Evolutionary conservation across 2,888 invertebrate species (phyloP).

Genomic region (Nephrocerus scutellatus): DNA sequence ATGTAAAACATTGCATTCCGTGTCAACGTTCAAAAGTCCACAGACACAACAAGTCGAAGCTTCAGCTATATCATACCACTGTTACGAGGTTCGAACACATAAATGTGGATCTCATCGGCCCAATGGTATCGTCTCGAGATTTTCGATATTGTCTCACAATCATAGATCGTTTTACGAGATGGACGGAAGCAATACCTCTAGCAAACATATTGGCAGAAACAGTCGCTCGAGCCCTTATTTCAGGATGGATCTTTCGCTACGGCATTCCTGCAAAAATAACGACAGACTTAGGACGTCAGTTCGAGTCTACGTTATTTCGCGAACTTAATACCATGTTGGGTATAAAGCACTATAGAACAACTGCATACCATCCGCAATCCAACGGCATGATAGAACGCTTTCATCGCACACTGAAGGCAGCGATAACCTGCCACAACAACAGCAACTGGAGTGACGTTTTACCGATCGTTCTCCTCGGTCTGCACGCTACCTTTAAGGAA

Average conservation of each 20-base stretch:
- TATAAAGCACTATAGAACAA: constrained; percentile 27
- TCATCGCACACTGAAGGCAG: constrained; percentile 39
- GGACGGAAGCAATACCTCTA: constrained; percentile 27
- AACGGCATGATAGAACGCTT: constrained; percentile 43
- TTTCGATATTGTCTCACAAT: constrained; percentile 34
- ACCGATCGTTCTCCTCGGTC: too few relatives aligned
- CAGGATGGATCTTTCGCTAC: constrained; percentile 42
- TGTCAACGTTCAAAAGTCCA: too few relatives aligned
- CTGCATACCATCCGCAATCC: constrained; percentile 36
- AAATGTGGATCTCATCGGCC: too few relatives aligned
- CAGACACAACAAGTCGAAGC: too few relatives aligned
- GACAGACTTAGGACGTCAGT: constrained; percentile 40
- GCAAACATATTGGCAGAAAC: constrained; percentile 23
- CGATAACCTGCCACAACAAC: too few relatives aligned
- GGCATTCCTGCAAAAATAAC: constrained; percentile 40
- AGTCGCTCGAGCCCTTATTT: constrained; percentile 30
- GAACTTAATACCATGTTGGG: constrained; percentile 27
- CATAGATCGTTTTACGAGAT: constrained; percentile 24
- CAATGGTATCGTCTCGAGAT: constrained; percentile 9
- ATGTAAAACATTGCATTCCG: constrained; percentile 13
- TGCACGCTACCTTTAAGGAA: too few relatives aligned
- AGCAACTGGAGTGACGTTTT: too few relatives aligned
- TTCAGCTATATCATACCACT: too few relatives aligned
- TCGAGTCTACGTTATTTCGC: constrained; percentile 33
- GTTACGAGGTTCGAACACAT: too few relatives aligned